Evolutionary conservation across 2,888 invertebrate genomes (phyloP).

Genomic region (Leptura quadrifasciata): DNA sequence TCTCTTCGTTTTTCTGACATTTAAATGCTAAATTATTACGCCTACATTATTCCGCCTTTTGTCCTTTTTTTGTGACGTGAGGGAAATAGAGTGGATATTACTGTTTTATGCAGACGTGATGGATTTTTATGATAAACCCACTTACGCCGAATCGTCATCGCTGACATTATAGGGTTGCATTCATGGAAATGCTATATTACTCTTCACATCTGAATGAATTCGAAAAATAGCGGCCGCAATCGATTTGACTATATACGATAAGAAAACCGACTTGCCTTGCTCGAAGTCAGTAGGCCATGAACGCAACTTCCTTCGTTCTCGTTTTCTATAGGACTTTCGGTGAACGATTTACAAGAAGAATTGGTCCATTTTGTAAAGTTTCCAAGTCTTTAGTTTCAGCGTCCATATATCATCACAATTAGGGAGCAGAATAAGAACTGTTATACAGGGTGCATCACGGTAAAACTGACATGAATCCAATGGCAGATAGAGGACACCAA

Average conservation of each 20-base stretch:
- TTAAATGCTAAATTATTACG: slow-evolving; percentile 54
- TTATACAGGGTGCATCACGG: too few relatives aligned
- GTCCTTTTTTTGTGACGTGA: slow-evolving; percentile 43
- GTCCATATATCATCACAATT: slow-evolving; percentile 2
- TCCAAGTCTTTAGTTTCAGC: slow-evolving; percentile 30
- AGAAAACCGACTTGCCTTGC: slow-evolving; percentile 48
- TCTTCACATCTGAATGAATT: slow-evolving; percentile 52
- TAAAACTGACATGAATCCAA: too few relatives aligned
- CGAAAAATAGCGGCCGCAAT: slow-evolving; percentile 56
- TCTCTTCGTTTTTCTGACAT: slow-evolving; percentile 51
- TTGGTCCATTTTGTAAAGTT: slow-evolving; percentile 25
- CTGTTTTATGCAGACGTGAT: slow-evolving; percentile 54
- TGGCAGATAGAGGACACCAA: too few relatives aligned
- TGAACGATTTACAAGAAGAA: slow-evolving; percentile 26
- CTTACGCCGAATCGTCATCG: slow-evolving; percentile 28
- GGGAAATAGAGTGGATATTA: slow-evolving; percentile 54
- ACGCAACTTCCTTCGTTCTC: slow-evolving; percentile 34
- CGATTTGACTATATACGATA: slow-evolving; percentile 57
- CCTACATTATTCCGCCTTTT: slow-evolving; percentile 44
- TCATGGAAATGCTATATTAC: slow-evolving; percentile 45
- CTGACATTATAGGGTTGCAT: slow-evolving; percentile 38
- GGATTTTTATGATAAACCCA: slow-evolving; percentile 50
- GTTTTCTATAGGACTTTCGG: slow-evolving; percentile 11
- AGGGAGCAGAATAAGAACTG: neutral
- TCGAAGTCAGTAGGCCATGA: slow-evolving; percentile 39